phyloP scores from a whole-genome alignment of 2,888 invertebrate species.

The Kuschelorhynchus macadamiae region DNA sequence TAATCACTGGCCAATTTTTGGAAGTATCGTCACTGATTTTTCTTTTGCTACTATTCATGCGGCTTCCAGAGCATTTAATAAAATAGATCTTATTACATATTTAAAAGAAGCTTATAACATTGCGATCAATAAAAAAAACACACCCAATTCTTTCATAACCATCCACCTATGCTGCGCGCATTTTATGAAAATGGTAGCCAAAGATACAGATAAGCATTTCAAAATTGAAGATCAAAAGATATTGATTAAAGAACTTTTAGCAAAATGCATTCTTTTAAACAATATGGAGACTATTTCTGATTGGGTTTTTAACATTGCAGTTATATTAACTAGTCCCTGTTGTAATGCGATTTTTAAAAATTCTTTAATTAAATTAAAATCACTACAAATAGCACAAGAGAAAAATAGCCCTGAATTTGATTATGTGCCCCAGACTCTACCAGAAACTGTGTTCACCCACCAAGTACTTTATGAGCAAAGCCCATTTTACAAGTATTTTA shows the following conservation, averaged over 20 bases:
- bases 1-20: not conserved
- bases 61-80: constrained; percentile 18
- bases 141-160: not conserved
- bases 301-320: constrained; percentile 10
- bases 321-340: constrained; percentile 1
- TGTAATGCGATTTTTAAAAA: constrained; percentile 1
- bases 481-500: constrained; percentile 24
- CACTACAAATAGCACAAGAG: too few species aligned
- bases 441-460: not conserved
- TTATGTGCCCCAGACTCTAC: not conserved
- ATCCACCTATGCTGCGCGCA: constrained; percentile 28
- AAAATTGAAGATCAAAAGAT: constrained; percentile 3
- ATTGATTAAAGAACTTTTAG: constrained; percentile 12
- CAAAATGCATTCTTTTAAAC: constrained; percentile 9
- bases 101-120: not conserved
- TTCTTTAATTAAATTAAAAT: too few species aligned
- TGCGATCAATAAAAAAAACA: not conserved
- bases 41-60: constrained; percentile 30
- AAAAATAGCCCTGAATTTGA: too few species aligned
- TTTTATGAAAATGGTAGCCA: constrained; percentile 24
- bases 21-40: constrained; percentile 16
- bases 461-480: constrained; percentile 18
- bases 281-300: not conserved
- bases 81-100: constrained; percentile 21
- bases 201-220: constrained; percentile 13